Evolutionary conservation across 2,797 vertebrate genomes (phyloP), one percentile per base, ranked within the genome.

Genomic region (Podarcis siculus): DNA sequence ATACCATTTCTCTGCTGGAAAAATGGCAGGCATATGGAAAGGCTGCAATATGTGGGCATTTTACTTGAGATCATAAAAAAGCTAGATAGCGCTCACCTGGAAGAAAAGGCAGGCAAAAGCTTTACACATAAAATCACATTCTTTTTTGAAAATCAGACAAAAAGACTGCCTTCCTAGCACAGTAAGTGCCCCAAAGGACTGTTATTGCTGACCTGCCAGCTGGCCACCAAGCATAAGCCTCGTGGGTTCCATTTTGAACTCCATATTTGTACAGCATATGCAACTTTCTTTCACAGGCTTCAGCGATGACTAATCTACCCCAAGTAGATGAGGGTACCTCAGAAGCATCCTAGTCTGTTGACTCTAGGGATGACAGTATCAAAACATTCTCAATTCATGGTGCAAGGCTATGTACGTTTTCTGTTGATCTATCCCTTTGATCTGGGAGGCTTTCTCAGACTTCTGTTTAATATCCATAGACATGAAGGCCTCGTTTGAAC

Each of bases 1-100:
- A 42, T 42, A 42, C 42, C 8, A 86, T 91, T 89, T 83, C 82
- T 91, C 90, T 93, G 82, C 83, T 83, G 83, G 82, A 92, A 88
- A 32, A 25, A 35, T 64, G 88, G 8, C 37, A 21, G 76, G 89
- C 83, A 15, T 84, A 25, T 86, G 8, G 42, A 87, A 87, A 66
- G 8, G 15, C 66, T 37, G 32, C 23, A 30, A 9, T 25, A 25
- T 87, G 19, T 32, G 25, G 2, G 23, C 19, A 27, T 75, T 32
- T 64, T 8, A 45, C 8, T 23, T 73, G 39, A 30, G 27, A 39
- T 17, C 21, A 72, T 79, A 80, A 80, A 30, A 69, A 78, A 49
- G 15, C 1, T 42, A 42, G 73, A 37, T 42, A 58, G 17, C 3
- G 35, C 55, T 69, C n/a, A 42, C 67, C 37, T 45, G 58, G 32